Percentiles rank a stretch among this genome's conserved stretches.
These are phyloP conservation scores for Zophobas morio DNA, from an alignment of 1,140 invertebrate genomes.

Conservation along the genomic window DNA sequence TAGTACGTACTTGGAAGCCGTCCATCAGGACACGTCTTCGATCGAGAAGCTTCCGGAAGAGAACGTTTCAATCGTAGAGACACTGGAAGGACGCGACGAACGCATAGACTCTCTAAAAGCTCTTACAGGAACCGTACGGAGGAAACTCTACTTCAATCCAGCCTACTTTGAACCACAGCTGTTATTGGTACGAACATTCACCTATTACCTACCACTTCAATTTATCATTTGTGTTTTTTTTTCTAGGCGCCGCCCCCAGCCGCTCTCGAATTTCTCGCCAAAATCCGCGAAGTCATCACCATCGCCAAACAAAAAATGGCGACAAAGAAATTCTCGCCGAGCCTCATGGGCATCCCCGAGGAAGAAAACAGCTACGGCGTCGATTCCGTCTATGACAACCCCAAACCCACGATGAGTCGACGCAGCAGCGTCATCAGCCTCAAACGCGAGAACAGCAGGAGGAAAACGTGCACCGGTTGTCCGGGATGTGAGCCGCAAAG, in stretches of 20 bases:
- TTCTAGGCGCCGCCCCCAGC: conserved; percentile 86
- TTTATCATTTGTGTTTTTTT: background rate
- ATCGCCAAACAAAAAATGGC: conserved; percentile 90
- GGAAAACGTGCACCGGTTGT: conserved; percentile 75
- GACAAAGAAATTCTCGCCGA: conserved; percentile 84
- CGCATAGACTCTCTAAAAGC: conserved; percentile 74
- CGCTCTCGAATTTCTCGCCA: conserved; percentile 87
- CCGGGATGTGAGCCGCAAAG: conserved; percentile 74
- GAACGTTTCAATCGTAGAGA: conserved; percentile 87
- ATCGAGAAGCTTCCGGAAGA: conserved; percentile 85
- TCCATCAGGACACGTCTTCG: conserved; percentile 69
- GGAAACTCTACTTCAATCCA: conserved; percentile 90
- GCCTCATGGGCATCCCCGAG: conserved; percentile 85
- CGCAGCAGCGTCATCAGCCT: conserved; percentile 72
- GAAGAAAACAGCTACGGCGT: conserved; percentile 73
- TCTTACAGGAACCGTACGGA: conserved; percentile 75
- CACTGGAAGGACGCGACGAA: conserved; percentile 76
- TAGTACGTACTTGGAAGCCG: conserved; percentile 46
- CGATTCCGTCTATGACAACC: conserved; percentile 67
- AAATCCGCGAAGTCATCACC: conserved; percentile 90
- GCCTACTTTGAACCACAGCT: conserved; percentile 90
- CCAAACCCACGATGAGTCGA: conserved; percentile 66
- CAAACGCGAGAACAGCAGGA: conserved; percentile 73
- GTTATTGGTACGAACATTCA: conserved; percentile 76
- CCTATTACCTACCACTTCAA: conserved; percentile 1